Evolutionary conservation across 2,888 invertebrate genomes (phyloP).

Genomic region (Pediacus dermestoides): DNA sequence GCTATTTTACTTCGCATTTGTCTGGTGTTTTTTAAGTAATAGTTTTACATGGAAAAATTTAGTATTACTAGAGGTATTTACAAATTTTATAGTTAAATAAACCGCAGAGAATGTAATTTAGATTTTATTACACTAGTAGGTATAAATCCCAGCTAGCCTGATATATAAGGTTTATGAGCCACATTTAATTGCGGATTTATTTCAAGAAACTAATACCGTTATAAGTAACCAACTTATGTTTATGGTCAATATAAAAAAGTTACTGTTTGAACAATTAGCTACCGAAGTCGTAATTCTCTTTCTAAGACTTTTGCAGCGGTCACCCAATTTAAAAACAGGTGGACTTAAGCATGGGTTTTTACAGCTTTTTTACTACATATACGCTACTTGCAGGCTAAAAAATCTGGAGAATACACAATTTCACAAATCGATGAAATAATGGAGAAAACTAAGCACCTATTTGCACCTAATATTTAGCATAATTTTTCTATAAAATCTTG

Average conservation of each 20-base stretch:
- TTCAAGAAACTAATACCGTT: slow-evolving; percentile 10
- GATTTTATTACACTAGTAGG: neutral
- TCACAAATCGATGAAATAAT: too few relatives aligned
- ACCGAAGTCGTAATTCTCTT: too few relatives aligned
- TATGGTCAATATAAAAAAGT: slow-evolving; percentile 11
- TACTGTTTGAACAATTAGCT: too few relatives aligned
- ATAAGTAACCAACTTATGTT: slow-evolving; percentile 10
- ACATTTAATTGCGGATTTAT: slow-evolving; percentile 13
- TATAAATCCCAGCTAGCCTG: slow-evolving; percentile 3
- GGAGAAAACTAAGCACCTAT: too few relatives aligned
- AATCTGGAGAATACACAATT: too few relatives aligned
- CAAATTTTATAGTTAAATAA: neutral
- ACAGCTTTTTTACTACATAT: too few relatives aligned
- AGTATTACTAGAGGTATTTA: neutral
- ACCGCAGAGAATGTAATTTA: neutral
- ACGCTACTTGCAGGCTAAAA: too few relatives aligned
- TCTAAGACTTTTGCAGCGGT: too few relatives aligned
- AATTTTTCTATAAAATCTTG: too few relatives aligned
- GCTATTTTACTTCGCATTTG: neutral
- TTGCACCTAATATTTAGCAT: too few relatives aligned
- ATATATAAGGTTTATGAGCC: slow-evolving; percentile 10
- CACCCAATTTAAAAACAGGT: too few relatives aligned
- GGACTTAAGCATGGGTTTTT: too few relatives aligned
- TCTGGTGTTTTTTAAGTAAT: neutral
- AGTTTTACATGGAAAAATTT: neutral